Base-by-base conservation (phyloP, 2,888 invertebrate genomes). In the Scaeva pyrastri region DNA sequence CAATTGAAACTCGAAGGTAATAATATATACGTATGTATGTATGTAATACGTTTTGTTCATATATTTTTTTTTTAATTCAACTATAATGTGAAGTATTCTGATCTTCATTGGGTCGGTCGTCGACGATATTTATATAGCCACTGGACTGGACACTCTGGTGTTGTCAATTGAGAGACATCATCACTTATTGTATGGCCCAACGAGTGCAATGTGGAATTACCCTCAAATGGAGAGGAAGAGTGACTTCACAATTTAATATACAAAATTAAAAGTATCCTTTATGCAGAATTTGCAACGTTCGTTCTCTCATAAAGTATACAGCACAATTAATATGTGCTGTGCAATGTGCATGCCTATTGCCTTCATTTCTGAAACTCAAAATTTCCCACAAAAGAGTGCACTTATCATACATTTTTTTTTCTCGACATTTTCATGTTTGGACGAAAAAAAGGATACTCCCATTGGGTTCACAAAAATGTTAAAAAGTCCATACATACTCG, bases 121-220 rank as follows among this genome's bases (percentile, higher is more conserved):
- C 5, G 36, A 39, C 12, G n/a, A n/a, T 41, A 72, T 26, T 31
- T 48, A 48, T 48, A 21, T 6, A 16, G 56, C 31, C 52, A 36
- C 31, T 10, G 11, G 8, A 31, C 31, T 31, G 16, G 71, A 72
- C 31, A 73, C 62, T 62, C n/a, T 79, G 50, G 19, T 79, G 56
- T 74, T 79, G 79, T 75, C 71, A 84, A 72, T 84, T 58, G 74
- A 71, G 71, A 66, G 64, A 70, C 36, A 80, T 52, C 79, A 84
- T 58, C 36, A 66, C 45, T 52, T 31, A 16, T n/a, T n/a, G n/a
- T 10, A 19, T 23, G 48, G n/a, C n/a, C 41, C 50, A 39, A 31
- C 31, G 14, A 74, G 68, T 70, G 39, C 52, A 50, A 8, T 64
- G 64, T 55, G 55, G n/a, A 41, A 12, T 19, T 31, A 75, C 41